A percentile compares a stretch with the other conserved stretches of the same genome.
phyloP scores from a whole-genome alignment of 2,797 vertebrate genomes.

The Aphelocoma californica region DNA sequence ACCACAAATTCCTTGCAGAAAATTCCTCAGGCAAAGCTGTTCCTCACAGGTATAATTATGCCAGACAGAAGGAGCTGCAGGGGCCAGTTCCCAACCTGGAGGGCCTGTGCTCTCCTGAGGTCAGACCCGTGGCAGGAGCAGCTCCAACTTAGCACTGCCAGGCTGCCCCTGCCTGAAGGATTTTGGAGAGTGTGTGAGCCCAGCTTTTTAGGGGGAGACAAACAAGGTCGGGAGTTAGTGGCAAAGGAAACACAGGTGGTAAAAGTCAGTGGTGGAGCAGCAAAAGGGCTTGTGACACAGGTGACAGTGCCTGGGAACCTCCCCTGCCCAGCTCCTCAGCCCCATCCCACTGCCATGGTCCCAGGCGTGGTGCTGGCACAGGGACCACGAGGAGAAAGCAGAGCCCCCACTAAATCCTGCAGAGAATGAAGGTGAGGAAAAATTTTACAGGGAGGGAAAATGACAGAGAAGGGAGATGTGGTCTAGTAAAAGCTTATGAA shows the following conservation, averaged over 20 bases:
- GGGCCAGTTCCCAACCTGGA: not conserved
- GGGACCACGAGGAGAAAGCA: not conserved
- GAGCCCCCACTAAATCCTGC: not conserved
- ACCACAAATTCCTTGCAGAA: not conserved
- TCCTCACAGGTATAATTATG: not conserved
- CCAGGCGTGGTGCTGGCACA: not conserved
- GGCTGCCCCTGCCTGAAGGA: not conserved
- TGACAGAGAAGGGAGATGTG: not conserved
- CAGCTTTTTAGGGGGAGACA: accelerated
- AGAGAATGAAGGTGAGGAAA: not conserved
- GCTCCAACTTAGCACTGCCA: not conserved
- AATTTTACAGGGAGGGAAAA: not conserved
- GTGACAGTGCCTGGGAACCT: not conserved
- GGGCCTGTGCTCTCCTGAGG: not conserved
- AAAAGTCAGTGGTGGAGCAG: not conserved
- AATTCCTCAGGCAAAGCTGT: not conserved
- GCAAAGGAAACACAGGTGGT: not conserved
- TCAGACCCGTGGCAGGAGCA: not conserved
- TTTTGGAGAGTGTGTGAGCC: not conserved
- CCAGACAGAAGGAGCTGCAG: not conserved
- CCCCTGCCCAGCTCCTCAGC: not conserved
- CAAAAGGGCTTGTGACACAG: not conserved
- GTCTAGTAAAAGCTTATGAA: not conserved
- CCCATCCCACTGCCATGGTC: accelerated
- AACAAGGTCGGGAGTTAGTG: too few species aligned